Evolutionary conservation across 1,140 invertebrate genomes (phyloP).

Genomic region (Mesaphorura yosii): DNA sequence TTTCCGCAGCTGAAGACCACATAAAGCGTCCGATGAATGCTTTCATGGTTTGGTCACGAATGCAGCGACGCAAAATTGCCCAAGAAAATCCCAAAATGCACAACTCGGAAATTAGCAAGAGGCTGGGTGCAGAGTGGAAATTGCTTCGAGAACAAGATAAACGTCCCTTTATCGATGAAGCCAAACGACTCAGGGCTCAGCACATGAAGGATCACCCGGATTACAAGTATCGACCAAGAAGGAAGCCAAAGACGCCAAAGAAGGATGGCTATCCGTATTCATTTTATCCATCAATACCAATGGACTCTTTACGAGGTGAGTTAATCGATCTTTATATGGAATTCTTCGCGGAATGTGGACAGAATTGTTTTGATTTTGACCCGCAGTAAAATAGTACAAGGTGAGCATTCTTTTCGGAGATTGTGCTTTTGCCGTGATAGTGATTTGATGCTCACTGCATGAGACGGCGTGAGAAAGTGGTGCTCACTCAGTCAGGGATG

Average conservation of each 20-base stretch:
- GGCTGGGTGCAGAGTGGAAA: constrained; percentile 91
- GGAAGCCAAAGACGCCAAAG: constrained; percentile 63
- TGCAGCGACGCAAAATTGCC: constrained; percentile 77
- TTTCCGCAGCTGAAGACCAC: constrained; percentile 40
- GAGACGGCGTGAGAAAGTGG: too few species aligned
- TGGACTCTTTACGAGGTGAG: too few species aligned
- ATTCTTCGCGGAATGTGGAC: too few species aligned
- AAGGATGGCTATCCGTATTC: constrained; percentile 91
- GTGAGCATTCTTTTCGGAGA: too few species aligned
- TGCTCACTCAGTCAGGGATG: too few species aligned
- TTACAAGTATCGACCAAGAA: constrained; percentile 73
- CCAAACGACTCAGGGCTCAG: constrained; percentile 69
- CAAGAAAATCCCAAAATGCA: constrained; percentile 96
- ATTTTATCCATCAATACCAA: too few species aligned
- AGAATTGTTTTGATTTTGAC: too few species aligned
- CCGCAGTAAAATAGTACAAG: too few species aligned
- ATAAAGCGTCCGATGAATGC: constrained; percentile 84
- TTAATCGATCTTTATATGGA: too few species aligned
- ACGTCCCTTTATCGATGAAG: constrained; percentile 94
- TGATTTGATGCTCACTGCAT: too few species aligned
- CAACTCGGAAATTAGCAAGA: constrained; percentile 90
- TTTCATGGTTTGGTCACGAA: constrained; percentile 79
- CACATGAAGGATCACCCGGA: constrained; percentile 90
- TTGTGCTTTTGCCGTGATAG: too few species aligned
- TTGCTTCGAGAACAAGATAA: constrained; percentile 86